Percentiles rank a stretch among this genome's conserved stretches.
These are phyloP conservation scores for Megalopta genalis DNA, from an alignment of 1,140 invertebrate genomes.

Conservation along the genomic window DNA sequence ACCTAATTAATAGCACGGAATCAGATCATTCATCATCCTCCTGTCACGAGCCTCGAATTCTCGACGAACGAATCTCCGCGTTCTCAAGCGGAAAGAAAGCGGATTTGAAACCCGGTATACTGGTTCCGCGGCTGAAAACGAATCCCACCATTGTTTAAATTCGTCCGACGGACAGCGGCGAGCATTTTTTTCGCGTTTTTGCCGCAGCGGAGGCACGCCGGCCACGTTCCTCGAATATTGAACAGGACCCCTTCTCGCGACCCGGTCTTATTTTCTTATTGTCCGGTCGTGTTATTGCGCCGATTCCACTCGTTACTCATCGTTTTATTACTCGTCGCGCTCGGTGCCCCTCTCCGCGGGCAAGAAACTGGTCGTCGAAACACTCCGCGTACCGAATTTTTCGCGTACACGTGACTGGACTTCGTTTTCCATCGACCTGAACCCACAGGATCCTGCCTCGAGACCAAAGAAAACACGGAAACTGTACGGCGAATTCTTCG, in stretches of 20 bases:
- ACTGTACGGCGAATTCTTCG: neutral
- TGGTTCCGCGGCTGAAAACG: neutral
- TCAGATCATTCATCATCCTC: conserved; percentile 32
- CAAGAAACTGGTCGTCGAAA: conserved; percentile 17
- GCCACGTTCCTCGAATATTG: neutral
- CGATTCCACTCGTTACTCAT: conserved; percentile 1
- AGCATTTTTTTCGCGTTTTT: neutral
- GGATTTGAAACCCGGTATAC: neutral
- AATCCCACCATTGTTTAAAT: neutral
- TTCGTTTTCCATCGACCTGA: neutral
- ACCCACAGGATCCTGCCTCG: neutral
- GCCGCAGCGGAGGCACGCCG: neutral
- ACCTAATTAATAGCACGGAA: conserved; percentile 35
- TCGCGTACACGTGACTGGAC: conserved; percentile 13
- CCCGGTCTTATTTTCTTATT: neutral
- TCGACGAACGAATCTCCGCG: neutral
- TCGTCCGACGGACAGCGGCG: conserved; percentile 14
- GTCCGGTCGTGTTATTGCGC: conserved; percentile 1
- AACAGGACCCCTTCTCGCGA: neutral
- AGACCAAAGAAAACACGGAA: neutral
- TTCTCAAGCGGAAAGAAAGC: neutral
- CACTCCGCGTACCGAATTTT: neutral
- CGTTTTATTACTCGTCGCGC: conserved; percentile 1
- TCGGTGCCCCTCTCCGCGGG: neutral
- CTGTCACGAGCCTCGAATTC: conserved; percentile 41